These are phyloP conservation scores for Ormyrus labotus DNA, from an alignment of 2,888 invertebrate genomes.

Conservation along the genomic window DNA sequence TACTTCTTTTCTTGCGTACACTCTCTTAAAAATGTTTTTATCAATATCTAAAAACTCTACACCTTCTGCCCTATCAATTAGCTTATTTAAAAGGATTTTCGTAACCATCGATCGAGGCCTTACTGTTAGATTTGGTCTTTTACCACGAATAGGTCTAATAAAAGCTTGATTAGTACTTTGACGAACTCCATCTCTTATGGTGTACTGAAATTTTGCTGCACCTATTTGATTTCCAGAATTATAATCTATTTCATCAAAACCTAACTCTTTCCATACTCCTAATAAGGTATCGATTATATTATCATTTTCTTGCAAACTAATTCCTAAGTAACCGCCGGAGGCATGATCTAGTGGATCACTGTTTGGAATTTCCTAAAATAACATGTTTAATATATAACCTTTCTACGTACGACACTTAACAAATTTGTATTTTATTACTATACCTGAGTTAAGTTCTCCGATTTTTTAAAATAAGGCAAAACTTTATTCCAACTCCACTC, in stretches of 20 bases:
- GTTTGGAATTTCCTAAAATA: conserved; percentile 48
- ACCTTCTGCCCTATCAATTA: conserved; percentile 71
- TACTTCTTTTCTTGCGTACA: conserved; percentile 85
- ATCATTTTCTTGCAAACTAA: conserved; percentile 81
- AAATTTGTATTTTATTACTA: background rate
- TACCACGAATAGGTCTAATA: conserved; percentile 80
- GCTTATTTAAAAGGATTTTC: conserved; percentile 76
- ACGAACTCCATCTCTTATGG: conserved; percentile 79
- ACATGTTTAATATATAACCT: too few species aligned
- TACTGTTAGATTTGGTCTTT: conserved; percentile 69
- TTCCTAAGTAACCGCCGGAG: conserved; percentile 79
- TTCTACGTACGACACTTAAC: too few species aligned
- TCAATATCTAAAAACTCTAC: conserved; percentile 65
- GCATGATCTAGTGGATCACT: conserved; percentile 78
- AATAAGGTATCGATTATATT: conserved; percentile 78
- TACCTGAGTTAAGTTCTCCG: conserved; percentile 14
- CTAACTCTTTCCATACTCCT: conserved; percentile 80
- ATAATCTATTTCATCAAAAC: conserved; percentile 79
- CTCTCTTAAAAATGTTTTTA: conserved; percentile 66
- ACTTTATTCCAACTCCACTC: conserved; percentile 37
- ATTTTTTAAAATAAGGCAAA: conserved; percentile 40
- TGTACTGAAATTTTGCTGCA: conserved; percentile 73
- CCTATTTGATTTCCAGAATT: conserved; percentile 79
- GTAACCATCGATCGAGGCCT: conserved; percentile 76
- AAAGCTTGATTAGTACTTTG: conserved; percentile 81